Evolutionary conservation across 2,113 vertebrate species (phyloP).

Genomic region (Pseudorectes ferrugineus): DNA sequence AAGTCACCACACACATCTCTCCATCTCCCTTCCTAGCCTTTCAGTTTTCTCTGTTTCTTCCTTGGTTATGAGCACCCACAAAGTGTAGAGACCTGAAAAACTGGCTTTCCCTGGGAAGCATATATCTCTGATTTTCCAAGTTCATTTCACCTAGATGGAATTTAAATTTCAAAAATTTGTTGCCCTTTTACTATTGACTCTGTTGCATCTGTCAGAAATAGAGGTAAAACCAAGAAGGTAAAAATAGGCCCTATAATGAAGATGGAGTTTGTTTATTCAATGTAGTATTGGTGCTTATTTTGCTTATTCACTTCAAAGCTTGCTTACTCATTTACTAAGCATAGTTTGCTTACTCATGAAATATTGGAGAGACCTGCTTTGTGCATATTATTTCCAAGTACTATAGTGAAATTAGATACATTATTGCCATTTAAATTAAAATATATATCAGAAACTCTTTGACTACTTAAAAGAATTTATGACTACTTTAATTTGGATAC

Average conservation of each 20-base stretch:
- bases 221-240: neutral
- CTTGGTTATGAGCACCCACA: neutral
- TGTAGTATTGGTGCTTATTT: rapidly evolving
- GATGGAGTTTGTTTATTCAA: neutral
- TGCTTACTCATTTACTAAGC: neutral
- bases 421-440: neutral
- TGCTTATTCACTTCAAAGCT: neutral
- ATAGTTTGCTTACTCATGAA: neutral
- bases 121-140: neutral
- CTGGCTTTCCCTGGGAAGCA: neutral
- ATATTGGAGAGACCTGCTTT: neutral
- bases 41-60: neutral
- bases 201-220: neutral
- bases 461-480: neutral
- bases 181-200: neutral
- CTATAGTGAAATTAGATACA: neutral
- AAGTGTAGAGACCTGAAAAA: neutral
- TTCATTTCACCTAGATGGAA: neutral
- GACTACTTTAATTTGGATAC: neutral
- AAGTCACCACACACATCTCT: neutral
- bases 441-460: neutral
- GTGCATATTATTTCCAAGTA: neutral
- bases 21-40: neutral
- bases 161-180: neutral
- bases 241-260: neutral